Evolutionary conservation across 2,888 invertebrate genomes (phyloP).

Genomic region (Anoplius nigerrimus): DNA sequence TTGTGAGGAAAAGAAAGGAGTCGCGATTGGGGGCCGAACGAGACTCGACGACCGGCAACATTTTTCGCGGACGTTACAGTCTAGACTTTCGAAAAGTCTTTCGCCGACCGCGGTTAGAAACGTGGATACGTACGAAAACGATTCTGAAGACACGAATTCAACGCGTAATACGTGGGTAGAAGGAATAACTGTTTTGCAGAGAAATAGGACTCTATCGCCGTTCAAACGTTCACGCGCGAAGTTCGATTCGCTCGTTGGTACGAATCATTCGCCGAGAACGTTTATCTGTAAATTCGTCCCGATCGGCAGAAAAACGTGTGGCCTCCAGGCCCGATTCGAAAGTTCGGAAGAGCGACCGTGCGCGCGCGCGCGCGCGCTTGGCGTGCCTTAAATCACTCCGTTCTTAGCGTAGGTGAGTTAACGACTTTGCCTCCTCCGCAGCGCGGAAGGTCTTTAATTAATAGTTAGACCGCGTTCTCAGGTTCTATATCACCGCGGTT

Average conservation of each 20-base stretch:
- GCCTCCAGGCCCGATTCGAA: conserved; percentile 35
- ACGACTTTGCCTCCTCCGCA: conserved; percentile 45
- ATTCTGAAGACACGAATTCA: too few relatives aligned
- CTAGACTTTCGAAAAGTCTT: neutral
- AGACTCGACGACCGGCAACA: too few relatives aligned
- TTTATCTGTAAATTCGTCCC: neutral
- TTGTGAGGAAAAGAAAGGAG: too few relatives aligned
- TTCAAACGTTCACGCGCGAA: too few relatives aligned
- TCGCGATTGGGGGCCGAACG: too few relatives aligned
- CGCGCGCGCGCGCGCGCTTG: neutral
- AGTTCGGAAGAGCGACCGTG: conserved; percentile 19
- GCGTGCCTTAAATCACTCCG: conserved; percentile 41
- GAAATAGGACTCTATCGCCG: too few relatives aligned
- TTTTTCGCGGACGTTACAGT: neutral
- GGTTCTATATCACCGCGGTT: conserved; percentile 44
- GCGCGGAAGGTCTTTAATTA: conserved; percentile 49
- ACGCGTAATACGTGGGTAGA: too few relatives aligned
- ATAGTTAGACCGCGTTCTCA: conserved; percentile 45
- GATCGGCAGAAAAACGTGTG: neutral
- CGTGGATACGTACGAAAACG: too few relatives aligned
- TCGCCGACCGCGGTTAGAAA: too few relatives aligned
- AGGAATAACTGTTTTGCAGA: too few relatives aligned
- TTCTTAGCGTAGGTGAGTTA: conserved; percentile 51
- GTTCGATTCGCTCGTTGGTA: too few relatives aligned
- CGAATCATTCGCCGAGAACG: neutral